A percentile compares a stretch with the other conserved stretches of the same genome.
These are phyloP conservation scores for Lottia scabra DNA, from an alignment of 2,888 invertebrate species.

Conservation along the genomic window DNA sequence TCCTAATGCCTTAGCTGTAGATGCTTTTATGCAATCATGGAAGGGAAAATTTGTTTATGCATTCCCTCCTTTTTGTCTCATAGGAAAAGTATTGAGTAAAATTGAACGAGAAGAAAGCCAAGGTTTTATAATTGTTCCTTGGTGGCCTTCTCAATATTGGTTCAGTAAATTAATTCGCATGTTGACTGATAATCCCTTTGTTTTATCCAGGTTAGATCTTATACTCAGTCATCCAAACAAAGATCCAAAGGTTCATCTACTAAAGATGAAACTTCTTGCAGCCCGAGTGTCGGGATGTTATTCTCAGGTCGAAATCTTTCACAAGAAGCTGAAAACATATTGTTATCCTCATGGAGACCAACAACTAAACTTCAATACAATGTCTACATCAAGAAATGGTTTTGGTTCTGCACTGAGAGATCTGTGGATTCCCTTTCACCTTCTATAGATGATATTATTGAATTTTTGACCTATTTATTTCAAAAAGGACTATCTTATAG, in stretches of 20 bases:
- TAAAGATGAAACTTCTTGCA: background rate
- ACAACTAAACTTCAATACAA: background rate
- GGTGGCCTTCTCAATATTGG: constrained; percentile 27
- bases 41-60: constrained; percentile 14
- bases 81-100: constrained; percentile 18
- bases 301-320: background rate
- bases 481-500: background rate
- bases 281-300: background rate
- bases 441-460: background rate
- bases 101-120: constrained; percentile 11
- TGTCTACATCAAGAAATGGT: background rate
- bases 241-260: background rate
- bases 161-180: constrained; percentile 14
- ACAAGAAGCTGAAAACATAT: background rate
- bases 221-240: background rate
- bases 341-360: background rate
- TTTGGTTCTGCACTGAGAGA: background rate
- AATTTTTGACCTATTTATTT: background rate
- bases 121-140: constrained; percentile 19
- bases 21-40: constrained; percentile 19
- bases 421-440: background rate
- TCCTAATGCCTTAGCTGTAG: constrained; percentile 17
- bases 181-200: background rate
- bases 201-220: background rate
- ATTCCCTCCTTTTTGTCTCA: constrained; percentile 23